Conservation (phyloP, 2,113 vertebrate genomes). For the Cochlearius cochlearius region DNA sequence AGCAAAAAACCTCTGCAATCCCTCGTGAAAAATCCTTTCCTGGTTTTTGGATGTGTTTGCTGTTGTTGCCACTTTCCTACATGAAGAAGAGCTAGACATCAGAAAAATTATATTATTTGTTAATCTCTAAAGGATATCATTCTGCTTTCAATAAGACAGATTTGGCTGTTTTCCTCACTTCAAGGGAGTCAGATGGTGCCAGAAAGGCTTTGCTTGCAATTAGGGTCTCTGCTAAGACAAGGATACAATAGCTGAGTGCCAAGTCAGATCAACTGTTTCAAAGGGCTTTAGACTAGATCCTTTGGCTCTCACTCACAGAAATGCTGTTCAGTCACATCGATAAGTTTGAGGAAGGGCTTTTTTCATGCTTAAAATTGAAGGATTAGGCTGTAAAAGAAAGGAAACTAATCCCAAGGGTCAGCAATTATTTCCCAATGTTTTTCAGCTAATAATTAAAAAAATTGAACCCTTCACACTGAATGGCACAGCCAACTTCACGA, state of each 20-base stretch:
- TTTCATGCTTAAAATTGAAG: background rate
- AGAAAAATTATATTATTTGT: background rate
- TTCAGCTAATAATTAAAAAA: background rate
- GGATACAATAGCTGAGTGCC: background rate
- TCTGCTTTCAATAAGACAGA: background rate
- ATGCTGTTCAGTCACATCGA: background rate
- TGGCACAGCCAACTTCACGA: background rate
- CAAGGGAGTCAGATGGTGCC: background rate
- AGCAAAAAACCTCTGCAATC: background rate
- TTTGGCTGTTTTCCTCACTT: background rate
- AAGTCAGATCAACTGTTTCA: background rate
- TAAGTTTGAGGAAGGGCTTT: background rate
- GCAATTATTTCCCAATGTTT: background rate
- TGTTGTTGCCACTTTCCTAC: background rate
- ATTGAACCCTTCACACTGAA: background rate
- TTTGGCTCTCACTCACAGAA: background rate
- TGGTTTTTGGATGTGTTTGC: background rate
- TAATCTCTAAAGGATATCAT: constrained; percentile 1
- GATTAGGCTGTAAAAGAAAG: background rate
- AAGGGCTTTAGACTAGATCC: background rate
- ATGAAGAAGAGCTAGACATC: background rate
- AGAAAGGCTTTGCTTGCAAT: background rate
- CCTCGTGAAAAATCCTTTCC: constrained; percentile 3
- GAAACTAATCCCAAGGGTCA: background rate
- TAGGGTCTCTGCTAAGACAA: background rate